A percentile compares a stretch with the other conserved stretches of the same genome.
Evolutionary conservation across 2,888 invertebrate species (phyloP).

Genomic region (Acheta domesticus): DNA sequence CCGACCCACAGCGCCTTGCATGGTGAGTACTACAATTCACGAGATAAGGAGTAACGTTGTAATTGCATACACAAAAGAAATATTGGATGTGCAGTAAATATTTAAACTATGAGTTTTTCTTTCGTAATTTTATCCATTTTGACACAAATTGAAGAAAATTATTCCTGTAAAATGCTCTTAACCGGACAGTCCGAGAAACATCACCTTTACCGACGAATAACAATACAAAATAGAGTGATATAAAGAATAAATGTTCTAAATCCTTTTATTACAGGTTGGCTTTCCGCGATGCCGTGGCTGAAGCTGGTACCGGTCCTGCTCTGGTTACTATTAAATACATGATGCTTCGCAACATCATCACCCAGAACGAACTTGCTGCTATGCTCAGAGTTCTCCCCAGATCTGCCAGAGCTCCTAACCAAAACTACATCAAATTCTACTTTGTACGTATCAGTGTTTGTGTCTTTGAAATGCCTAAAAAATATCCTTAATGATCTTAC

Average conservation of each 20-base stretch:
- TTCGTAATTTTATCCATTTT: no score
- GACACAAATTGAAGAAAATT: no score
- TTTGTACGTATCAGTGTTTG: conserved; percentile 49
- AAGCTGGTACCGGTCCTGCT: conserved; percentile 68
- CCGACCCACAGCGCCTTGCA: not conserved
- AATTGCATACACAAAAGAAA: no score
- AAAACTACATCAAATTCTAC: conserved; percentile 58
- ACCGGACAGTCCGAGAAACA: no score
- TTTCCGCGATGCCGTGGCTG: conserved; percentile 63
- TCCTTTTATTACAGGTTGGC: conserved; percentile 41
- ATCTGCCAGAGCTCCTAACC: conserved; percentile 59
- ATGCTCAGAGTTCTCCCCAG: conserved; percentile 55
- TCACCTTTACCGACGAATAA: no score
- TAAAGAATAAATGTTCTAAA: no score
- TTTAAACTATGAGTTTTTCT: no score
- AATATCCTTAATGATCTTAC: not conserved
- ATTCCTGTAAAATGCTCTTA: no score
- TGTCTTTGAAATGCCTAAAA: not conserved
- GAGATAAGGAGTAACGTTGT: no score
- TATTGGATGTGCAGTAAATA: no score
- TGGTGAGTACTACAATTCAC: not conserved
- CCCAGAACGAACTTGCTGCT: conserved; percentile 58
- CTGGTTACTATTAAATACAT: conserved; percentile 59
- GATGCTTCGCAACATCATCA: conserved; percentile 56
- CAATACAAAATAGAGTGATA: no score